Base-by-base conservation (phyloP, 2,888 invertebrate genomes). In the Machimus rusticus region DNA sequence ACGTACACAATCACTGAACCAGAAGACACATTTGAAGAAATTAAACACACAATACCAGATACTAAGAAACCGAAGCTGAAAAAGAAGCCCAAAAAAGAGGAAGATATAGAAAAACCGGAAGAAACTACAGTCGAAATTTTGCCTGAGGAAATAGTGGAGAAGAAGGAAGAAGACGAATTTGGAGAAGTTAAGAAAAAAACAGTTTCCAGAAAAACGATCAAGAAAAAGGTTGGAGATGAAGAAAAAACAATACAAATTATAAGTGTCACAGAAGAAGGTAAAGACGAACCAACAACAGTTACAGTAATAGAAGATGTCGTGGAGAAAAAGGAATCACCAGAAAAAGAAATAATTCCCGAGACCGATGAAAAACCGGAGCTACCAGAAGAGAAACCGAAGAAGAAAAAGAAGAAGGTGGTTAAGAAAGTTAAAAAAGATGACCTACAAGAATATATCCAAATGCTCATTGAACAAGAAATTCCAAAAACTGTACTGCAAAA, bases 1-100 rank as follows among this genome's bases (percentile, higher is more conserved):
- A 90, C 91, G 88, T 91, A 91, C 92, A 92, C 92, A 89, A 92
- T 92, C 90, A 92, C 90, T 90, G 92, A 92, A 91, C 92, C 92
- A 89, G 92, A 92, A 91, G 92, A 92, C 91, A 91, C 91, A 90
- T 90, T 90, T 90, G 92, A 91, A 90, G 92, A 91, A 90, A 90
- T 89, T 89, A 89, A 90, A 92, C 90, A 92, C 43, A 66, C 23
- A 87, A 92, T 91, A 92, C 90, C 90, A 89, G 90, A 90, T 86
- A 91, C 90, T 90, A 87, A 85, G 88, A 89, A 89, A 88, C 89
- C 88, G 85, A 89, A 90, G 86, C 39, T 39, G 19, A 87, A 88
- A 85, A 88, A 86, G 55, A 78, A 79, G 74, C 55, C 74, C 5
- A 28, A 34, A 39, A 77, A 28, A 46, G 76, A 86, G 51, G 74